A percentile compares a stretch with the other conserved stretches of the same genome.
These are phyloP conservation scores for Dendronephthya gigantea DNA, from an alignment of 64 coral and sea anemone genomes.

Conservation along the genomic window DNA sequence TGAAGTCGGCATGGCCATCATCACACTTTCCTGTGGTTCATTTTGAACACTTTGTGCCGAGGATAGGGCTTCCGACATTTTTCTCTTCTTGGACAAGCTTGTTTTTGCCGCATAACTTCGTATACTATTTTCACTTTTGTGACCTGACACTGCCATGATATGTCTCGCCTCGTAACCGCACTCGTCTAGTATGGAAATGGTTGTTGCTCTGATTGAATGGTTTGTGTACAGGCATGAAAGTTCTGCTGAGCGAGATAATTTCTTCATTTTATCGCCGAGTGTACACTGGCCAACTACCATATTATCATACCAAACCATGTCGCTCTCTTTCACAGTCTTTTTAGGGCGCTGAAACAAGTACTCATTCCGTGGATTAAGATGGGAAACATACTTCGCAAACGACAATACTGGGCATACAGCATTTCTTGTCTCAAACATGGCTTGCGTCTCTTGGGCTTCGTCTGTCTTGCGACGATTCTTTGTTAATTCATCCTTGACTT, in stretches of 20 bases:
- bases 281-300: constrained; percentile 26
- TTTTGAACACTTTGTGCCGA: neutral
- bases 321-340: constrained; percentile 19
- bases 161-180: constrained; percentile 38
- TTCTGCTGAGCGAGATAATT: constrained; percentile 23
- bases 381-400: constrained; percentile 37
- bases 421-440: constrained; percentile 27
- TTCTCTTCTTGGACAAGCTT: constrained; percentile 24
- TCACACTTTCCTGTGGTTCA: constrained; percentile 9
- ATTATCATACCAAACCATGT: constrained; percentile 38
- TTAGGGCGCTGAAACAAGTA: constrained; percentile 37
- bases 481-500: constrained; percentile 42
- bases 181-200: constrained; percentile 35
- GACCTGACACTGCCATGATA: constrained; percentile 47
- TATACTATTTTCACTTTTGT: constrained; percentile 41
- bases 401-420: constrained; percentile 32
- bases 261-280: constrained; percentile 45
- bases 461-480: constrained; percentile 35
- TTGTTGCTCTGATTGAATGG: constrained; percentile 38
- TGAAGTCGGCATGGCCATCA: neutral
- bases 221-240: constrained; percentile 39
- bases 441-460: constrained; percentile 26
- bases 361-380: constrained; percentile 34
- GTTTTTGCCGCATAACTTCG: constrained; percentile 33
- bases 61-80: constrained; percentile 30